Evolutionary conservation across 2,113 vertebrate species (phyloP), one percentile per base, ranked within the genome.

Genomic region (Pardalotus punctatus): DNA sequence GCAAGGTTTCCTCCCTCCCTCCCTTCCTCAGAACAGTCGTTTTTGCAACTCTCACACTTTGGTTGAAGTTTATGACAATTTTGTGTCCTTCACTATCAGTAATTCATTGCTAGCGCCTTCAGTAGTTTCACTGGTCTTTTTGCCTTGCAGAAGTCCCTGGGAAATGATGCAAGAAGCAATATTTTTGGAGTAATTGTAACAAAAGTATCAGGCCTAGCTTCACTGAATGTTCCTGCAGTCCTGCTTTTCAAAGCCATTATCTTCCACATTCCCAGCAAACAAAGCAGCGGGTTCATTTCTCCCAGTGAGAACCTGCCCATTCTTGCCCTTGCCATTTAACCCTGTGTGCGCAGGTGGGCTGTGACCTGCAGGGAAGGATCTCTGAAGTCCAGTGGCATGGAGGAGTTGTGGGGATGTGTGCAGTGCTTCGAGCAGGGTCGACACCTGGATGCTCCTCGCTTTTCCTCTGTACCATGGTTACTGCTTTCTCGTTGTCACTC

Each of bases 301-400:
- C 35, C 43, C 7, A 3, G 42, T 0, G 1, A 36, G 27, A 31
- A 12, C 14, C 65, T 5, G 6, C 7, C 5, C 12, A 0, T 51
- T 38, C 43, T 6, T 16, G 15, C 16, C 48, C 20, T 56, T 28
- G 61, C 47, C 36, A 15, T 67, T 67, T 31, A 42, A 40, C 7
- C 13, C 3, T 0, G 5, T 6, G 31, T 15, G 6, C 29, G 56
- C 24, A 29, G 57, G 33, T 29, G 53, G 38, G 36, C 58, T 0
- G 0, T 5, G 65, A 1, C 35, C 43, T 6, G 1, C 33, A 2
- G 40, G 61, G 78, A 56, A 40, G 36, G 40, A 28, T 17, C 23
- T 0, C n/a, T 21, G 11, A 5, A 16, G 11, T 25, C 70, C 65
- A 2, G 56, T 0, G 0, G 3, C 4, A 18, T 1, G 14, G 10